These are phyloP conservation scores for Hirtodrosophila histrioides DNA, from an alignment of 2,888 invertebrate species.

Conservation along the genomic window DNA sequence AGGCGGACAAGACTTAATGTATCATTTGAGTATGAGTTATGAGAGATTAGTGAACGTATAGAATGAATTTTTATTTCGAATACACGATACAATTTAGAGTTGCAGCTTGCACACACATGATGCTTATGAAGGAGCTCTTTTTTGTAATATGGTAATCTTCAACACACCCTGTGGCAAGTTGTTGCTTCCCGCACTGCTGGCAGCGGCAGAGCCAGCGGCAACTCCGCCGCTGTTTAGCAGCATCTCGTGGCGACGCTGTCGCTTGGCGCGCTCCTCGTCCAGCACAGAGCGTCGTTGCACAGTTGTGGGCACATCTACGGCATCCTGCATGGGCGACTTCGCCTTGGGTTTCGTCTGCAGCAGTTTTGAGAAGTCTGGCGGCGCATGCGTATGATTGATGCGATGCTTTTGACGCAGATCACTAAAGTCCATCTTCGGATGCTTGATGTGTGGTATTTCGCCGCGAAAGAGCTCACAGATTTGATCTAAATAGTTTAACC, in stretches of 20 bases:
- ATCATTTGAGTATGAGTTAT: neutral
- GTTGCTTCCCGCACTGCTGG: constrained; percentile 42
- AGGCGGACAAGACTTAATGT: no score
- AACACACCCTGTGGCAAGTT: constrained; percentile 66
- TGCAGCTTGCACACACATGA: constrained; percentile 14
- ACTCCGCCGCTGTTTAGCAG: constrained; percentile 62
- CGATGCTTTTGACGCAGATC: constrained; percentile 83
- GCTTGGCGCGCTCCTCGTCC: constrained; percentile 83
- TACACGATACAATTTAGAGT: constrained; percentile 16
- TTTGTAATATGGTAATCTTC: constrained; percentile 54
- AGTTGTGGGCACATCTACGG: constrained; percentile 79
- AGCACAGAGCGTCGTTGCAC: constrained; percentile 81
- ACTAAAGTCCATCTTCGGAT: constrained; percentile 88
- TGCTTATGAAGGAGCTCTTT: constrained; percentile 7
- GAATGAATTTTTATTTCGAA: constrained; percentile 14
- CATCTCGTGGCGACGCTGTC: constrained; percentile 82
- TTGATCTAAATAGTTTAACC: constrained; percentile 93
- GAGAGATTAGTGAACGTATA: neutral
- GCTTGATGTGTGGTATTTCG: constrained; percentile 93
- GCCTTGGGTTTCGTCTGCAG: constrained; percentile 81
- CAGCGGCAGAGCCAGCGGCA: constrained; percentile 16
- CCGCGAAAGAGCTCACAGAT: constrained; percentile 96
- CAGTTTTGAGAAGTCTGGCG: constrained; percentile 83
- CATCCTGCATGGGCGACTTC: constrained; percentile 83
- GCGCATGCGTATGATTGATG: constrained; percentile 79